phyloP scores from a whole-genome alignment of 1,140 invertebrate species.

The Sinonovacula constricta region DNA sequence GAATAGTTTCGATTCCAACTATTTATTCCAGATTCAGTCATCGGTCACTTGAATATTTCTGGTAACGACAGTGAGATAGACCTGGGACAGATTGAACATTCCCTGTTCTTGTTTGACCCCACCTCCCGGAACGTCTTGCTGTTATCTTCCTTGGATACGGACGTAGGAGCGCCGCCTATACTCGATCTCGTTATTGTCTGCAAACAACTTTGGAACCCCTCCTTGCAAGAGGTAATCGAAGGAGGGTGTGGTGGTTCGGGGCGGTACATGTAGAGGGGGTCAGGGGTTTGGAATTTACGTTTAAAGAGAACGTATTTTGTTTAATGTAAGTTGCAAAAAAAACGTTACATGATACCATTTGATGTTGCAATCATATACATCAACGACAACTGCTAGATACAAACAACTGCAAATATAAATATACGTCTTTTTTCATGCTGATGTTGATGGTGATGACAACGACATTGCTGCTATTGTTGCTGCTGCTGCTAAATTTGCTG shows the following conservation, averaged over 20 bases:
- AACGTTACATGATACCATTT: neutral
- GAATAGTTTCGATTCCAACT: too few species aligned
- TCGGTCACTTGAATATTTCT: constrained; percentile 22
- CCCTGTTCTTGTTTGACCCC: constrained; percentile 10
- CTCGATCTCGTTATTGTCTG: neutral
- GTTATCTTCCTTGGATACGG: neutral
- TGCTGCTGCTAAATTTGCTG: too few species aligned
- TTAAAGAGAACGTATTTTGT: neutral
- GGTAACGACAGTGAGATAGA: constrained; percentile 6
- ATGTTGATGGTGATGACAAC: too few species aligned
- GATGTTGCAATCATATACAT: neutral
- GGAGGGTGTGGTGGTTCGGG: too few species aligned
- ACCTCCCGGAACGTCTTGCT: constrained; percentile 12
- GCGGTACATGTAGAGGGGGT: neutral
- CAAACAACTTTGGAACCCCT: neutral
- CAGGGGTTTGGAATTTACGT: neutral
- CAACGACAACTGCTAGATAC: too few species aligned
- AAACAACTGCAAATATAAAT: too few species aligned
- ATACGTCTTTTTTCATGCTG: too few species aligned
- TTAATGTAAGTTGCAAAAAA: neutral
- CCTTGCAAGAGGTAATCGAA: neutral
- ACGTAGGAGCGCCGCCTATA: neutral
- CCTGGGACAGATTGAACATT: neutral
- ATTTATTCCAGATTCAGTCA: constrained; percentile 1
- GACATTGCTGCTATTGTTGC: too few species aligned